Base-by-base conservation (phyloP, 2,888 invertebrate species). In the Hanleya hanleyi region DNA sequence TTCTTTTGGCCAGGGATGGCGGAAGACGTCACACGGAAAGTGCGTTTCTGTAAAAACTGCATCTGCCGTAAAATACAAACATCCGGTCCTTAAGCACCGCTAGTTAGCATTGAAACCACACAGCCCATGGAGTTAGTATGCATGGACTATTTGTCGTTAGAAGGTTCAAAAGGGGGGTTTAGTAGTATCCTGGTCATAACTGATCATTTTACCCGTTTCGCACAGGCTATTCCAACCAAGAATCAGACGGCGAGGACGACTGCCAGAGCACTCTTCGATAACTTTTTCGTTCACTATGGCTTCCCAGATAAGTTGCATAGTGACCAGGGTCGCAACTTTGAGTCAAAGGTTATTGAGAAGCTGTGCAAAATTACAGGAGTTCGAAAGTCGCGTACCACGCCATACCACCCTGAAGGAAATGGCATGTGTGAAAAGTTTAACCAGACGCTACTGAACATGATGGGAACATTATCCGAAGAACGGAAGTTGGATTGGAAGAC, bases 1-100 rank as follows among this genome's bases (percentile, higher is more conserved):
- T 71, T 75, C 26, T 69, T 22, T 33, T 71, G 70, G 74, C 64
- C 67, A 29, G 70, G 74, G 7, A 64, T 74, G 71, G 49, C 66
- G 4, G 49, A 37, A 15, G 51, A 68, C 51, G 69, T 69, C 6
- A 35, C 41, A 5, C 6, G 22, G 15, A 22, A 61, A 35, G 65
- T 66, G 18, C 29, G 61, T 9, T 22, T 26, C 22, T 71, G 75
- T 50, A 32, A 33, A 12, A 12, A 22, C 4, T 57, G 26, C 32
- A 29, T 51, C 15, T 22, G 51, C 9, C 51, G 51, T 51, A 51
- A 57, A 32, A 29, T 32, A 1, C 2, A 1, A 26, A 18, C 29
- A 4, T 4, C 57, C 15, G 29, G 29, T 57, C 22, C 22, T 29
- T 18, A 22, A 29, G 57, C 57, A 4, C 29, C 15, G 15, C 32